Evolutionary conservation across 2,113 vertebrate genomes (phyloP), one percentile per base, ranked within the genome.

Genomic region (Sminthopsis crassicaudata): DNA sequence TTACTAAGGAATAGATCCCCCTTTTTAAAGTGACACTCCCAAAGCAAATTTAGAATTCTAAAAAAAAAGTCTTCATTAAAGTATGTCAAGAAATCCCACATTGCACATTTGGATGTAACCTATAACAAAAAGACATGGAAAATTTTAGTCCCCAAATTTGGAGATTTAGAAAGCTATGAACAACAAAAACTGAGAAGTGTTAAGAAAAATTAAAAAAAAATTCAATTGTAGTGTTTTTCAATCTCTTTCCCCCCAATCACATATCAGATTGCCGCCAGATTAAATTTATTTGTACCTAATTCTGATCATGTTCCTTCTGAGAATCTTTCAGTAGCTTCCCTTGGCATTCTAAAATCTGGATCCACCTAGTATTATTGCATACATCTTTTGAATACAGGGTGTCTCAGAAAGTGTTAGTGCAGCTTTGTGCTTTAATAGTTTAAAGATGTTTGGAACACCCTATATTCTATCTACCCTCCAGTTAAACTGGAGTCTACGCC

Each of bases 1-100:
- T 26, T 12, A 25, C 3, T 22, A 23, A 46, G 88, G 42, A 23
- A 42, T 25, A 25, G 50, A 89, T 42, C 2, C 8, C 14, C 14
- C 22, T 10, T 8, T 10, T 7, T 5, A 91, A 91, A 94, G 36
- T 8, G 11, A 84, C 23, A 84, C 67, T 84, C 67, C n/a, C n/a
- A 42, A 8, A 76, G n/a, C 67, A 84, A 84, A 84, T 84, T 84
- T 84, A 42, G 67, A 42, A 6, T 84, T 14, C n/a, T 42, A 0
- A 8, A 84, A 76, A 84, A 19, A 76, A 8, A 7, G 22, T 92
- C 93, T 95, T 89, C 26, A 92, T 92, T 92, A 48, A 84, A 94
- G 48, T 53, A 19, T 84, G 3, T 46, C 23, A 53, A 48, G 53
- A 92, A 91, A 90, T 90, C 93, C 42, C n/a, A 0, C 14, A 46